Conservation (phyloP, 2,888 invertebrate genomes). For the Caenorhabditis auriculariae region DNA sequence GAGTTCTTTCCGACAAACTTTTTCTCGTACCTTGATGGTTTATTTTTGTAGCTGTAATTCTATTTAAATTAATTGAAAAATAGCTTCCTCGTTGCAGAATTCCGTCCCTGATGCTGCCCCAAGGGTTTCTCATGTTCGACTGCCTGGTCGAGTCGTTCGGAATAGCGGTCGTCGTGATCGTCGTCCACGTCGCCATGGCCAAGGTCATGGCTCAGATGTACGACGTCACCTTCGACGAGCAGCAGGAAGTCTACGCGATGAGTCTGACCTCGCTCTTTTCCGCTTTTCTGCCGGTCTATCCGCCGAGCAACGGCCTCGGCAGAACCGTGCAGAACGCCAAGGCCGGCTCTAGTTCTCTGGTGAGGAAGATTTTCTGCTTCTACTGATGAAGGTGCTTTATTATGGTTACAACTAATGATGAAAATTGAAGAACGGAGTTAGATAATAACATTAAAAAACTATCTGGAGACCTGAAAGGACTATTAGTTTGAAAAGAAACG, state of each 20-base stretch:
- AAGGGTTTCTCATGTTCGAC: conserved; percentile 31
- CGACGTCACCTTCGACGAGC: neutral
- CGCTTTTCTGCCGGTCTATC: neutral
- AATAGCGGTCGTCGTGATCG: conserved; percentile 66
- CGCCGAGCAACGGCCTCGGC: neutral
- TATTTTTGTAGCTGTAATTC: neutral
- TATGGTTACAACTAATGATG: no score
- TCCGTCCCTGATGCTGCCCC: conserved; percentile 55
- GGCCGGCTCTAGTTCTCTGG: neutral
- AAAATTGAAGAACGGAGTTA: no score
- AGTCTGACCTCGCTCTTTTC: neutral
- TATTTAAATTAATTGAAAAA: no score
- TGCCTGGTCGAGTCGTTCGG: conserved; percentile 68
- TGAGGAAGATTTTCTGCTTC: no score
- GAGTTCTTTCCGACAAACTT: no score
- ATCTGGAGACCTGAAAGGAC: no score
- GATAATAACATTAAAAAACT: no score
- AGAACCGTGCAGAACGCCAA: neutral
- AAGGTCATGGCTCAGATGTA: conserved; percentile 66
- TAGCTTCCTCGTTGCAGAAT: no score
- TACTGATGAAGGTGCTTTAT: no score
- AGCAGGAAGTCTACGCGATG: neutral
- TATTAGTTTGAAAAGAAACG: no score
- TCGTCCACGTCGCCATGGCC: conserved; percentile 67
- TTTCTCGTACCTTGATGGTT: no score